phyloP scores from a whole-genome alignment of 2,888 invertebrate species.

The Mesodorylaimus sp. region DNA sequence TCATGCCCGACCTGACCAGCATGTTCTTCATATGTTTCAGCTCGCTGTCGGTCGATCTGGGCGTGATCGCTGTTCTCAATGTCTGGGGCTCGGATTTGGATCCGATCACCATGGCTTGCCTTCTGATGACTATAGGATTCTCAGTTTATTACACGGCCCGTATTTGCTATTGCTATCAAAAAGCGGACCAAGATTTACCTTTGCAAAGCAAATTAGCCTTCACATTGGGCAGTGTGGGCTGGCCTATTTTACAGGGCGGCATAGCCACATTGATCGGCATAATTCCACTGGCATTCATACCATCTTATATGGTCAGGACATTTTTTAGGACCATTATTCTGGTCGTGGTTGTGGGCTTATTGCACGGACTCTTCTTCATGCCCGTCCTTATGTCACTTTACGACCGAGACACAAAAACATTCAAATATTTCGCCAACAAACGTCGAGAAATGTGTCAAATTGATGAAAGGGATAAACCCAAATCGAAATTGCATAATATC shows the following conservation, averaged over 20 bases:
- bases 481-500: too few species aligned
- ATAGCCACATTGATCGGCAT: constrained; percentile 75
- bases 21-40: constrained; percentile 85
- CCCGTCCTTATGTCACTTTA: constrained; percentile 45
- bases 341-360: constrained; percentile 73
- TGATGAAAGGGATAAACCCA: too few species aligned
- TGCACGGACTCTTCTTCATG: constrained; percentile 75
- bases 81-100: constrained; percentile 70
- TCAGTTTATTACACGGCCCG: constrained; percentile 76
- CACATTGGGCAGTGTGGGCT: constrained; percentile 64
- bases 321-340: constrained; percentile 92
- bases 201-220: constrained; percentile 47
- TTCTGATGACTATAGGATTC: constrained; percentile 92
- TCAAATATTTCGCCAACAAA: too few species aligned
- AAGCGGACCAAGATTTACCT: constrained; percentile 12
- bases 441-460: too few species aligned
- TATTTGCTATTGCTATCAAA: constrained; percentile 26
- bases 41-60: constrained; percentile 75
- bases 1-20: constrained; percentile 75
- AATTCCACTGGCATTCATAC: constrained; percentile 61
- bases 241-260: constrained; percentile 75
- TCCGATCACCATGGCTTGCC: constrained; percentile 53
- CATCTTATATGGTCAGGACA: constrained; percentile 79
- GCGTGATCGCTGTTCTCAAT: constrained; percentile 87
- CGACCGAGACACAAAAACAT: too few species aligned